These are phyloP conservation scores for Thalassaphorura encarpata DNA, from an alignment of 1,140 invertebrate species.

Conservation along the genomic window DNA sequence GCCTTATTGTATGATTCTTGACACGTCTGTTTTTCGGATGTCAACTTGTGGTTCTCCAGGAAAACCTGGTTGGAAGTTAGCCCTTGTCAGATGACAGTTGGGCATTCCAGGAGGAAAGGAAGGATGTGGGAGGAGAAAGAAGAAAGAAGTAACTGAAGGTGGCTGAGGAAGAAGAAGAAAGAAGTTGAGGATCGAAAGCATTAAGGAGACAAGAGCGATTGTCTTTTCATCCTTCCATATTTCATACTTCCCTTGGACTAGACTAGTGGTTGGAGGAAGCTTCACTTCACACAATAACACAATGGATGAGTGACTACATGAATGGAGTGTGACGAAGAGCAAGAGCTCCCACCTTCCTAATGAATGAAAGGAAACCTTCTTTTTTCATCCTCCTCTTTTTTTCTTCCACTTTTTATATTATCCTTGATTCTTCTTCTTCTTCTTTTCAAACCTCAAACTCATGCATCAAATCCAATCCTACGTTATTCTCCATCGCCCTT, in stretches of 20 bases:
- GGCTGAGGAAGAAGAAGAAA: too few relatives aligned
- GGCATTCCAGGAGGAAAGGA: neutral
- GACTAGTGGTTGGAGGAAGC: too few relatives aligned
- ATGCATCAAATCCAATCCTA: neutral
- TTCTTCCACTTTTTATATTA: neutral
- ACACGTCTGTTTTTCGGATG: neutral
- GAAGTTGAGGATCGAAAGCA: too few relatives aligned
- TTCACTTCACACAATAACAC: too few relatives aligned
- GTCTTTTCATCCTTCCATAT: slow-evolving; percentile 19
- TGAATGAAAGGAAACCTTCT: neutral
- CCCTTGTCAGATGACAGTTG: too few relatives aligned
- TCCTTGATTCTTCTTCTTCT: neutral
- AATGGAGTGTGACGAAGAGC: neutral
- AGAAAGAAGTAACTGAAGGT: neutral
- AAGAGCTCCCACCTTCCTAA: neutral
- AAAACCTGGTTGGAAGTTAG: neutral
- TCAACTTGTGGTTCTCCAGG: neutral
- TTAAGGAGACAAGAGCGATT: slow-evolving; percentile 9
- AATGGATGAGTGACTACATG: neutral
- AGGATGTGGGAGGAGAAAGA: neutral
- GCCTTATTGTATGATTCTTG: neutral
- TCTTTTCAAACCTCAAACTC: neutral
- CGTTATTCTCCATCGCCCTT: neutral
- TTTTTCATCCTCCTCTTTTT: neutral
- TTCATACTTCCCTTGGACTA: slow-evolving; percentile 11